Evolutionary conservation across 2,888 invertebrate genomes (phyloP).

Genomic region (Iphiclides podalirius): DNA sequence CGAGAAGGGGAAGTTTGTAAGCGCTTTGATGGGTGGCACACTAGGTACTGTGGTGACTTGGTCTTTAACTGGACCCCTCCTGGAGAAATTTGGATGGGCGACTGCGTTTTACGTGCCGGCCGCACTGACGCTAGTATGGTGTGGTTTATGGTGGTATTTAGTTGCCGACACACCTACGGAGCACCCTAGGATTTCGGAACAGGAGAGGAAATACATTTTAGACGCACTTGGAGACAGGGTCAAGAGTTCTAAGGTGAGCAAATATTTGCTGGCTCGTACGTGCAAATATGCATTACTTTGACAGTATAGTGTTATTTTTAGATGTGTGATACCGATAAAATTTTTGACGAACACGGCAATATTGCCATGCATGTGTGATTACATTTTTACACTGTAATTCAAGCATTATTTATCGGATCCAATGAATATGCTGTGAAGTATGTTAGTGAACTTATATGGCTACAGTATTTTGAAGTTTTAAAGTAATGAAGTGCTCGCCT

Average conservation of each 20-base stretch:
- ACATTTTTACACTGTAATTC: no score
- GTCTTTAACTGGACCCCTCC: constrained; percentile 83
- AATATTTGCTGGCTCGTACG: constrained; percentile 32
- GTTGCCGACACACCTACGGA: constrained; percentile 82
- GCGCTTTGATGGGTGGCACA: constrained; percentile 86
- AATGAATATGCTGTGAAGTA: no score
- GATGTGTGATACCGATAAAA: not conserved
- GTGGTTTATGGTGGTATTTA: constrained; percentile 81
- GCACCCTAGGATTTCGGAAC: constrained; percentile 81
- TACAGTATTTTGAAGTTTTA: no score
- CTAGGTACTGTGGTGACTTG: constrained; percentile 86
- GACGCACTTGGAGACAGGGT: constrained; percentile 80
- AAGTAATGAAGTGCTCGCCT: no score
- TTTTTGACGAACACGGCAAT: constrained; percentile 11
- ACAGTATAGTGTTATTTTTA: constrained; percentile 36
- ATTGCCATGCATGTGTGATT: no score
- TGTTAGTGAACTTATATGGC: no score
- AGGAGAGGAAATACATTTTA: constrained; percentile 82
- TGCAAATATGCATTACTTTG: constrained; percentile 18
- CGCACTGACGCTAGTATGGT: constrained; percentile 76
- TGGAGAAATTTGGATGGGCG: constrained; percentile 83
- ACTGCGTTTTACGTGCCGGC: constrained; percentile 84
- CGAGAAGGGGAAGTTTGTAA: constrained; percentile 87
- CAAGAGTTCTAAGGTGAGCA: constrained; percentile 76
- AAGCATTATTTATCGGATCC: no score